A percentile compares a stretch with the other conserved stretches of the same genome.
These are phyloP conservation scores for Chrysotoxum bicinctum DNA, from an alignment of 2,888 invertebrate genomes.

Conservation along the genomic window DNA sequence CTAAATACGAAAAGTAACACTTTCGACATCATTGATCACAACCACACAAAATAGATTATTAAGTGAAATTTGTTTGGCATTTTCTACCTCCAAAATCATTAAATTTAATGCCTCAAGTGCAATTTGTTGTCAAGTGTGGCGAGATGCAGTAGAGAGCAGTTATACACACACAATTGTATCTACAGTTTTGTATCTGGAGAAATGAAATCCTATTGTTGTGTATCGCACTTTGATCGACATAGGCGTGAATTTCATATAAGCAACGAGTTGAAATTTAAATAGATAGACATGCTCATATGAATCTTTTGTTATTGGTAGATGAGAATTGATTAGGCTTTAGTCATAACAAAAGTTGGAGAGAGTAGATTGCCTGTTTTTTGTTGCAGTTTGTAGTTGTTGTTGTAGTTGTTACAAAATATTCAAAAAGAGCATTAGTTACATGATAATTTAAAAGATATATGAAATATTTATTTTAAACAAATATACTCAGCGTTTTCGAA, in stretches of 20 bases:
- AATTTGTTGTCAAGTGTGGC: conserved; percentile 16
- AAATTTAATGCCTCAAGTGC: conserved; percentile 18
- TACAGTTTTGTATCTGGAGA: neutral
- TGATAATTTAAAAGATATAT: too few species aligned
- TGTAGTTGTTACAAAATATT: neutral
- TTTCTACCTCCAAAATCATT: neutral
- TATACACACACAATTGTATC: conserved; percentile 1
- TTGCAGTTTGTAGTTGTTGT: neutral
- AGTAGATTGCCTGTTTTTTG: neutral
- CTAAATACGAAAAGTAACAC: neutral
- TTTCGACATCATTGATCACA: conserved; percentile 19
- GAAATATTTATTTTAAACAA: too few species aligned
- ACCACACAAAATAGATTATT: conserved; percentile 36
- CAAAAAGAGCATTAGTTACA: neutral
- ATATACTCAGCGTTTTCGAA: too few species aligned
- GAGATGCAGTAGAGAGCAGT: neutral
- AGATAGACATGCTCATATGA: neutral
- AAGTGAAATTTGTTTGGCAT: conserved; percentile 41
- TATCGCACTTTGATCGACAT: conserved; percentile 42
- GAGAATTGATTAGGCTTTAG: conserved; percentile 35
- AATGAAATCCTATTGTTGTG: conserved; percentile 45
- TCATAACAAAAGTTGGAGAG: neutral
- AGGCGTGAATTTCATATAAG: conserved; percentile 14
- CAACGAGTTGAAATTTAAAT: conserved; percentile 28
- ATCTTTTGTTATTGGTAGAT: conserved; percentile 32